These are phyloP conservation scores for Drosophila santomea DNA, from an alignment of 1,140 invertebrate genomes.

Conservation along the genomic window DNA sequence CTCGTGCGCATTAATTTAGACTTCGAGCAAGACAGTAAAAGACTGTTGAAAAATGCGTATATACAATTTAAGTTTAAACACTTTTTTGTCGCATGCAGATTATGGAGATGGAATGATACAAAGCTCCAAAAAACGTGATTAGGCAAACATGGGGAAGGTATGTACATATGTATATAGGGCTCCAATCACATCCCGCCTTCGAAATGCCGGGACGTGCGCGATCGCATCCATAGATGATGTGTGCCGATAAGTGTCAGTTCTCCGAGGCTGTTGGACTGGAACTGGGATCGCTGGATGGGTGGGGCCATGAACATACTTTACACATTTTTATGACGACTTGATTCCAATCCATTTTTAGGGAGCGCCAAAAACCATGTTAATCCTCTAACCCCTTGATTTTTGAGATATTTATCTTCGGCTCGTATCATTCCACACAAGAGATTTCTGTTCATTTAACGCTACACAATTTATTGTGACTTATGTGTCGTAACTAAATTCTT, in stretches of 20 bases:
- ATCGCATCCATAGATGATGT: slow-evolving; percentile 50
- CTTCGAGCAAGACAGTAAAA: slow-evolving; percentile 40
- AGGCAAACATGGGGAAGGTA: slow-evolving; percentile 18
- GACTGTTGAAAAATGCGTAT: slow-evolving; percentile 25
- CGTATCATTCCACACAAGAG: slow-evolving; percentile 26
- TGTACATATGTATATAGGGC: neutral
- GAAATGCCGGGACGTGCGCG: slow-evolving; percentile 58
- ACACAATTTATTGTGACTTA: slow-evolving; percentile 25
- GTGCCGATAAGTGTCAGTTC: slow-evolving; percentile 65
- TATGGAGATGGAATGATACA: slow-evolving; percentile 57
- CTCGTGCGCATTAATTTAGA: slow-evolving; percentile 70
- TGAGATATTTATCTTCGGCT: slow-evolving; percentile 37
- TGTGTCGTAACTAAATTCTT: slow-evolving; percentile 1
- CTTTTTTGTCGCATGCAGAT: slow-evolving; percentile 49
- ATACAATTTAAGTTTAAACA: slow-evolving; percentile 71
- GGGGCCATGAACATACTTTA: slow-evolving; percentile 71
- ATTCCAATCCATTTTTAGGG: slow-evolving; percentile 48
- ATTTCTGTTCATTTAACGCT: slow-evolving; percentile 66
- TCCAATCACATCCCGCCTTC: slow-evolving; percentile 38
- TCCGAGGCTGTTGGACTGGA: slow-evolving; percentile 28
- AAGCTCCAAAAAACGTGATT: slow-evolving; percentile 67
- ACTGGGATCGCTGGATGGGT: slow-evolving; percentile 48
- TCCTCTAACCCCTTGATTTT: slow-evolving; percentile 19
- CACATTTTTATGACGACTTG: slow-evolving; percentile 61
- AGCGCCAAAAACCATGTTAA: slow-evolving; percentile 71